Conservation (phyloP, 2,888 invertebrate genomes). For the Odontothrips loti region DNA sequence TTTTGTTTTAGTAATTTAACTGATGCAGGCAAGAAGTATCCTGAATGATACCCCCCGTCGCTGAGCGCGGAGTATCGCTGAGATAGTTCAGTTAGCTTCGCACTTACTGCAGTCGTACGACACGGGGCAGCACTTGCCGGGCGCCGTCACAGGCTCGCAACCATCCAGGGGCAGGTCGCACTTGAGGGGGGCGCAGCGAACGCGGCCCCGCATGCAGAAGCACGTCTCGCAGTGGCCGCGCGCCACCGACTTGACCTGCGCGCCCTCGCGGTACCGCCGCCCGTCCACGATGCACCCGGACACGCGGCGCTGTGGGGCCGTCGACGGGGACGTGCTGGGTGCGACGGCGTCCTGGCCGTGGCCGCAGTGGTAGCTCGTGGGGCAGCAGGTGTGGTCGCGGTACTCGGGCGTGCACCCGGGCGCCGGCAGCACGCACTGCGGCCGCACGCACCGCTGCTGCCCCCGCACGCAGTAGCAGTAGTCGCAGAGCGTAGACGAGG, state of each 20-base stretch:
- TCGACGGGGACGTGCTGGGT: conserved; percentile 41
- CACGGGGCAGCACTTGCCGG: conserved; percentile 78
- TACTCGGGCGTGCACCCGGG: conserved; percentile 65
- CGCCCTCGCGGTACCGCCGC: conserved; percentile 63
- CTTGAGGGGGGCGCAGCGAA: conserved; percentile 69
- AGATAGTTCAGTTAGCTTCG: not conserved
- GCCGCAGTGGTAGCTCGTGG: conserved; percentile 70
- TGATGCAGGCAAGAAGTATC: too few relatives aligned
- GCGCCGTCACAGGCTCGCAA: conserved; percentile 68
- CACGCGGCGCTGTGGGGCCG: conserved; percentile 38
- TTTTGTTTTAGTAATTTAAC: not conserved
- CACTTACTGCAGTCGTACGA: conserved; percentile 74
- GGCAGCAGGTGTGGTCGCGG: conserved; percentile 68
- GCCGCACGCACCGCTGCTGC: conserved; percentile 69
- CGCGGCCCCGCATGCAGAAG: conserved; percentile 69
- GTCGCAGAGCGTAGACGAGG: conserved; percentile 71
- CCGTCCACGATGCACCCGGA: conserved; percentile 63
- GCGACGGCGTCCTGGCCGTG: conserved; percentile 36
- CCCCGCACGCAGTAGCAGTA: conserved; percentile 80
- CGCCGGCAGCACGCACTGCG: conserved; percentile 71
- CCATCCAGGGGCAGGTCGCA: conserved; percentile 72
- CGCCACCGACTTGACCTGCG: conserved; percentile 57
- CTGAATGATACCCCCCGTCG: too few relatives aligned
- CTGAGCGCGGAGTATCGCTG: too few relatives aligned
- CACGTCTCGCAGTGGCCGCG: conserved; percentile 69